Evolutionary conservation across 2,888 invertebrate genomes (phyloP), one percentile per base, ranked within the genome.

Genomic region (Limulus polyphemus): DNA sequence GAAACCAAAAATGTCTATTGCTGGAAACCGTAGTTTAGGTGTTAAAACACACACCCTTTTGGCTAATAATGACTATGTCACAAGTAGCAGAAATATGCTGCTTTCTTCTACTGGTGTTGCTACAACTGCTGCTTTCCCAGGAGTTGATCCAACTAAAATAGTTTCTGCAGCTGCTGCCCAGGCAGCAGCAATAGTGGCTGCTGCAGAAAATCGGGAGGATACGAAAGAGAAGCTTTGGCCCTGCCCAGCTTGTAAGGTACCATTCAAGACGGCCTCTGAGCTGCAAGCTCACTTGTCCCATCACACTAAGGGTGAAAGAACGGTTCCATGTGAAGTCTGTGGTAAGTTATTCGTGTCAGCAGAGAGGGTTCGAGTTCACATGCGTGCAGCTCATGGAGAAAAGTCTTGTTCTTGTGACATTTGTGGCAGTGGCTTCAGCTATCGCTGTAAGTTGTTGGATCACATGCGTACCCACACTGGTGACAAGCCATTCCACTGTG

Each of bases 401-500:
- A 71, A 71, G 60, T 69, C 70, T 47, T 70, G 70, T 59, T 61
- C 70, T 47, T 71, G 71, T 64, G 69, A 69, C 52, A 69, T 71
- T 48, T 71, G 71, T 63, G 71, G 71, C 52, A 68, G 69, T 59
- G 70, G 71, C 12, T 71, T 71, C 57, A 70, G 70, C 62, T 71
- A 71, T 62, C 68, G 69, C 16, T 71, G 71, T 60, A 71, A 71
- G 62, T 62, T 71, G 32, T 60, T 70, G 17, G 70, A 71, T 59
- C 71, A 71, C 58, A 71, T 71, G 71, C 55, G 71, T 50, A 70
- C 71, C 51, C 71, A 71, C 55, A 70, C 70, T 17, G 71, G 70
- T 54, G 71, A 70, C 52, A 69, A 70, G 62, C 71, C 71, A 55
- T 71, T 70, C 62, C 69, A 69, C 52, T 71, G 71, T 62, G 71